Evolutionary conservation across 2,113 vertebrate species (phyloP).

Genomic region (Apodemus speciosus): DNA sequence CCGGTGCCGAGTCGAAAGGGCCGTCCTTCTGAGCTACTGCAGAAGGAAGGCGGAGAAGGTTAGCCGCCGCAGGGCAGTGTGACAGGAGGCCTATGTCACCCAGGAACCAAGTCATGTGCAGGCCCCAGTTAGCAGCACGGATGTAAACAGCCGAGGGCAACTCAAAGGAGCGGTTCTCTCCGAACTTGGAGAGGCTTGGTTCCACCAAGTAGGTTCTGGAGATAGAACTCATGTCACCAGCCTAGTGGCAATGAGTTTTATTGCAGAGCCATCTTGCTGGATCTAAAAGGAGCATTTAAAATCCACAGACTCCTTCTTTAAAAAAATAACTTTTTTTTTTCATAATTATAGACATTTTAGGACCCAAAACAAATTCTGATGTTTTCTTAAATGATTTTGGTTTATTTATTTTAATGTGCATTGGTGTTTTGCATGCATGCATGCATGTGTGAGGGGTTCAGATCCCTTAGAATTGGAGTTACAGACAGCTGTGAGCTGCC

Average conservation of each 20-base stretch:
- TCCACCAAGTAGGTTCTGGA: neutral
- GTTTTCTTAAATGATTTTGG: neutral
- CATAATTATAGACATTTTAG: neutral
- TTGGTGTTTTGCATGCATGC: neutral
- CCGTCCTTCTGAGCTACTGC: slow-evolving; percentile 97
- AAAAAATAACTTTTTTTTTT: slow-evolving; percentile 6
- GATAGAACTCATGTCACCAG: neutral
- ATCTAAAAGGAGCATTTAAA: neutral
- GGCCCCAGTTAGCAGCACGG: neutral
- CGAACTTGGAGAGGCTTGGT: too few species aligned
- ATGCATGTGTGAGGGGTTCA: neutral
- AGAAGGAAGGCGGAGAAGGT: slow-evolving; percentile 59
- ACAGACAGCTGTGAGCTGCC: neutral
- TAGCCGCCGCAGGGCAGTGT: neutral
- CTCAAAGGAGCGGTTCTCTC: neutral
- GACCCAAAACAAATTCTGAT: neutral
- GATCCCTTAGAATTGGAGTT: neutral
- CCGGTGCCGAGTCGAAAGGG: slow-evolving; percentile 98
- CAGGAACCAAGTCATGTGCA: neutral
- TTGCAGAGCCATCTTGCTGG: neutral
- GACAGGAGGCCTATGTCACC: neutral
- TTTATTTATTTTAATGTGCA: neutral
- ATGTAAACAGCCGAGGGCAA: neutral
- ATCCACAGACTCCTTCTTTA: neutral
- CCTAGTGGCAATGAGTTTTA: neutral